These are phyloP conservation scores for Trachemys scripta DNA, from an alignment of 2,113 vertebrate genomes.

Conservation along the genomic window DNA sequence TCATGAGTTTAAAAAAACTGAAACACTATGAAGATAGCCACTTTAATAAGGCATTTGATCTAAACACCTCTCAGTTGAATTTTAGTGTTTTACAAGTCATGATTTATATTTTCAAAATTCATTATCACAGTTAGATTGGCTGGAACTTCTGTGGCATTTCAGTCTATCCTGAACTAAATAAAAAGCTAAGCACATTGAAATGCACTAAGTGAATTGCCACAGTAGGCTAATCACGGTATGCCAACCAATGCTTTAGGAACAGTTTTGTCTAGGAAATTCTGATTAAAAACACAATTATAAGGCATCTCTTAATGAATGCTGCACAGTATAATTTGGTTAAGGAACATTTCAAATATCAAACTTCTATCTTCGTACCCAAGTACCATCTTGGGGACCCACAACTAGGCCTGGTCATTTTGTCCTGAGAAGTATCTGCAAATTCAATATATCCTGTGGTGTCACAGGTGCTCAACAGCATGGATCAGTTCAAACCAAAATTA, in stretches of 20 bases:
- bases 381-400: not conserved
- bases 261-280: not conserved
- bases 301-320: not conserved
- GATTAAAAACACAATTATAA: not conserved
- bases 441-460: not conserved
- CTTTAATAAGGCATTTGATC: not conserved
- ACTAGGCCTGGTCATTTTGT: not conserved
- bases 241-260: not conserved
- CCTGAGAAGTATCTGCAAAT: not conserved
- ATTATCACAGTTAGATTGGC: not conserved
- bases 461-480: not conserved
- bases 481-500: rapidly evolving
- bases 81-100: not conserved
- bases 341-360: not conserved
- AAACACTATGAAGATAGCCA: not conserved
- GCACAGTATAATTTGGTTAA: rapidly evolving
- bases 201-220: rapidly evolving
- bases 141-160: not conserved
- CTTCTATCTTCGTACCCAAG: not conserved
- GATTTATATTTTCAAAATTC: not conserved
- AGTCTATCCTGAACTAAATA: not conserved
- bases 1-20: not conserved
- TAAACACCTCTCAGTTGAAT: not conserved
- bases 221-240: not conserved
- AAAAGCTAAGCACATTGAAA: not conserved